Conservation (phyloP, 2,113 vertebrate species). For the Maccullochella peelii region DNA sequence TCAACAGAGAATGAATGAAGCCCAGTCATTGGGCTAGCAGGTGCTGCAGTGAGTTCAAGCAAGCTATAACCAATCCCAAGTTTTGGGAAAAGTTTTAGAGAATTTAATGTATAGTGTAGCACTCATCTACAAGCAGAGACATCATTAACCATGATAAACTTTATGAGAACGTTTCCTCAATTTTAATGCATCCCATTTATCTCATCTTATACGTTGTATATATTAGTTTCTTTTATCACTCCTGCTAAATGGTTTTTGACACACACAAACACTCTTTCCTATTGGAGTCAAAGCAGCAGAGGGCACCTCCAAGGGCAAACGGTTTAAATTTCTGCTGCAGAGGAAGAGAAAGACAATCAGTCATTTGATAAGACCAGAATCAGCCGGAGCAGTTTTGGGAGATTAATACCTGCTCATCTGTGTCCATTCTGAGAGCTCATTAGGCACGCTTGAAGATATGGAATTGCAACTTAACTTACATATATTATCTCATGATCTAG, state of each 20-base stretch:
- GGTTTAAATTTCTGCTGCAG: neutral
- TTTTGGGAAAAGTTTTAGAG: neutral
- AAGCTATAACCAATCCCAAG: neutral
- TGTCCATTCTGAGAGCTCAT: conserved; percentile 52
- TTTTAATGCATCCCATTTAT: conserved; percentile 5
- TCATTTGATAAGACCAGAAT: conserved; percentile 37
- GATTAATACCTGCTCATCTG: conserved; percentile 66
- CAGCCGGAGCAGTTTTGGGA: conserved; percentile 10
- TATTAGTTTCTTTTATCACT: neutral
- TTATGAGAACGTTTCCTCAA: neutral
- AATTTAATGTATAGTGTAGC: too few relatives aligned
- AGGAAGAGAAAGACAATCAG: conserved; percentile 37
- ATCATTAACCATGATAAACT: neutral
- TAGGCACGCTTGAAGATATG: conserved; percentile 23
- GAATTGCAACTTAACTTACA: neutral
- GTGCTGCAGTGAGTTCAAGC: conserved; percentile 6
- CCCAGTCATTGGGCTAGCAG: neutral
- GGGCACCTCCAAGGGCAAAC: neutral
- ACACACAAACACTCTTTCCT: neutral
- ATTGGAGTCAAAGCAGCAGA: conserved; percentile 11
- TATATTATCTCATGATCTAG: conserved; percentile 8
- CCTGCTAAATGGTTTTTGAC: neutral
- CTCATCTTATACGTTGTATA: neutral
- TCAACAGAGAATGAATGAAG: conserved; percentile 13
- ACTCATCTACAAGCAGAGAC: neutral